phyloP scores from a whole-genome alignment of 2,797 vertebrate genomes.

The Avahi laniger region DNA sequence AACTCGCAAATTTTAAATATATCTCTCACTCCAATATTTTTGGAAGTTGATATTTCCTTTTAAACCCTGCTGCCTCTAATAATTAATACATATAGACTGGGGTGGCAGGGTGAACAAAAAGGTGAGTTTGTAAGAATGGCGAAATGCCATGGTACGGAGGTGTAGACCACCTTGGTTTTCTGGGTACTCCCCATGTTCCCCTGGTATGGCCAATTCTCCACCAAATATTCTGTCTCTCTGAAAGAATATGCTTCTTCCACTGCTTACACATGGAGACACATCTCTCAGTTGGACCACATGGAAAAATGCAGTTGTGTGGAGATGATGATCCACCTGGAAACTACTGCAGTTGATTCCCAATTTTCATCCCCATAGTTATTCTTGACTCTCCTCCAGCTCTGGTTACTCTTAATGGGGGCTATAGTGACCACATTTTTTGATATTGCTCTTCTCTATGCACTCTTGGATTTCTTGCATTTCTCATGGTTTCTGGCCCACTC shows the following conservation, averaged over 20 bases:
- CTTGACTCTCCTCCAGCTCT: not conserved
- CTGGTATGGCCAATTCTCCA: not conserved
- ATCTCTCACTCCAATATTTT: not conserved
- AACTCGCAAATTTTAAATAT: not conserved
- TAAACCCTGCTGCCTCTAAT: not conserved
- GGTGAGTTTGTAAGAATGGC: not conserved
- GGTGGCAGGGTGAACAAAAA: not conserved
- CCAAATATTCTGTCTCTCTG: not conserved
- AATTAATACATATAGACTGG: not conserved
- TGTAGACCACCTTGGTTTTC: not conserved
- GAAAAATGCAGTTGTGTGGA: not conserved
- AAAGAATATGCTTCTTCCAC: not conserved
- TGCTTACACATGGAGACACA: not conserved
- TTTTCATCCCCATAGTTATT: not conserved
- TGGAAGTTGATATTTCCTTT: not conserved
- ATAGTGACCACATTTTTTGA: not conserved
- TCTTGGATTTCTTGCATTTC: not conserved
- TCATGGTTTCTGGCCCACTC: not conserved
- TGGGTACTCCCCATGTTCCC: accelerated
- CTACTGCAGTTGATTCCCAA: not conserved
- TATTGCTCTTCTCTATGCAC: not conserved
- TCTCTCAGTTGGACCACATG: accelerated
- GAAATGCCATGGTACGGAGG: not conserved
- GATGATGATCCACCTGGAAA: too few relatives aligned
- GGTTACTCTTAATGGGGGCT: not conserved